Conservation (phyloP, 2,797 vertebrate genomes). For the Phrynocephalus forsythii region DNA sequence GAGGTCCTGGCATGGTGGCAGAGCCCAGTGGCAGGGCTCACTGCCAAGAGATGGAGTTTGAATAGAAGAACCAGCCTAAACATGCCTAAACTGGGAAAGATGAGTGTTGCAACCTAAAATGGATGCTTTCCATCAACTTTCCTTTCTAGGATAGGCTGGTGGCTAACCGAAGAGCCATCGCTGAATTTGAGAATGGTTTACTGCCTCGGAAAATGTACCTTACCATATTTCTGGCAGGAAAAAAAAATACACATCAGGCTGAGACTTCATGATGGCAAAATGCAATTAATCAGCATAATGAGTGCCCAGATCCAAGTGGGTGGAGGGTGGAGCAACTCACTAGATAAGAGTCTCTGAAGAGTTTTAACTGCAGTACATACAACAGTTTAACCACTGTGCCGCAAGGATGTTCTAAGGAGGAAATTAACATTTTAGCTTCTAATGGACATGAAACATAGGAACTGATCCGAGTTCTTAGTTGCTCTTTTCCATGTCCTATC, state of each 20-base stretch:
- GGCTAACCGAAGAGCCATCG: background rate
- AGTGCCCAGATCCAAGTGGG: background rate
- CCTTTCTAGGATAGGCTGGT: background rate
- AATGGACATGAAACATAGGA: background rate
- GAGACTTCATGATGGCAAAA: background rate
- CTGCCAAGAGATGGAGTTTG: background rate
- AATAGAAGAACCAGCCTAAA: background rate
- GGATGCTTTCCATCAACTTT: background rate
- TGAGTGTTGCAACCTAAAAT: background rate
- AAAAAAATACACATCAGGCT: background rate
- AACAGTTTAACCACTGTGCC: too few species aligned
- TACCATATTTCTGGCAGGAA: background rate
- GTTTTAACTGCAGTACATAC: too few species aligned
- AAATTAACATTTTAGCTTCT: background rate
- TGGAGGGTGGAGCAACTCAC: too few species aligned
- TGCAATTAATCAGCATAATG: background rate
- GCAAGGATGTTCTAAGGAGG: too few species aligned
- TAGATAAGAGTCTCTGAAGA: too few species aligned
- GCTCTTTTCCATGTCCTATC: background rate
- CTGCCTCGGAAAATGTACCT: background rate
- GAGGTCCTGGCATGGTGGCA: background rate
- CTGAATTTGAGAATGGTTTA: background rate
- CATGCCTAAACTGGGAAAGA: background rate
- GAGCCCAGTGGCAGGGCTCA: background rate
- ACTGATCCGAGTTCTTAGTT: background rate